phyloP scores from a whole-genome alignment of 1,140 invertebrate genomes.

The Bombus breviceps region DNA sequence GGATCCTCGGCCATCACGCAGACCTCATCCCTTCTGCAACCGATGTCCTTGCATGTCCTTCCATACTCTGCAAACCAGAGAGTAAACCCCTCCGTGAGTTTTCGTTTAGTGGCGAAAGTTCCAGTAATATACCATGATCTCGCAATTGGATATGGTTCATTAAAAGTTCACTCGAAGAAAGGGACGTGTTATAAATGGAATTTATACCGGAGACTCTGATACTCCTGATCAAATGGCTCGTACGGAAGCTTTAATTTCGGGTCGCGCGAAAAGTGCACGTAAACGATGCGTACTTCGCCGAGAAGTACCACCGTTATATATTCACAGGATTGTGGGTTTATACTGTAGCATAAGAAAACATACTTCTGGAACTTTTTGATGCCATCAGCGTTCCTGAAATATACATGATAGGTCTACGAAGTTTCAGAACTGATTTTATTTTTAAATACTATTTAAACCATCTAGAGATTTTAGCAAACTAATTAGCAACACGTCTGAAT shows the following conservation, averaged over 20 bases:
- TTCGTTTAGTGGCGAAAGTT: conserved; percentile 36
- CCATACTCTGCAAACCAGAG: conserved; percentile 87
- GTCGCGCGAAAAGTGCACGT: not conserved
- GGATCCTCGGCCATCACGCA: conserved; percentile 89
- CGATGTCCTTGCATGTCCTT: conserved; percentile 89
- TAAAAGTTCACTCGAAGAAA: conserved; percentile 16
- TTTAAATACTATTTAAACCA: too few relatives aligned
- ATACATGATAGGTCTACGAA: not conserved
- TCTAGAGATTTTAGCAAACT: too few relatives aligned
- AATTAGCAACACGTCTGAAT: too few relatives aligned
- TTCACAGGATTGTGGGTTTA: conserved; percentile 16
- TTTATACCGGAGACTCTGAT: conserved; percentile 13
- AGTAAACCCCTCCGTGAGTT: not conserved
- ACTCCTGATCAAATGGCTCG: not conserved
- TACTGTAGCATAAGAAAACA: not conserved
- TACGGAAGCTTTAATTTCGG: conserved; percentile 11
- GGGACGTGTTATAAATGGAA: conserved; percentile 33
- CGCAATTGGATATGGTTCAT: conserved; percentile 42
- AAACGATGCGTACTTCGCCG: not conserved
- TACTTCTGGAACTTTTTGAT: not conserved
- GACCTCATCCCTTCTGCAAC: conserved; percentile 87
- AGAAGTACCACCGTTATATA: conserved; percentile 4
- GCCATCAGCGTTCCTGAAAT: not conserved
- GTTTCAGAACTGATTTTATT: not conserved
- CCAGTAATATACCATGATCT: not conserved